A percentile compares a stretch with the other conserved stretches of the same genome.
phyloP scores from a whole-genome alignment of 2,113 vertebrate species.

The Notarius lentiginosus region DNA sequence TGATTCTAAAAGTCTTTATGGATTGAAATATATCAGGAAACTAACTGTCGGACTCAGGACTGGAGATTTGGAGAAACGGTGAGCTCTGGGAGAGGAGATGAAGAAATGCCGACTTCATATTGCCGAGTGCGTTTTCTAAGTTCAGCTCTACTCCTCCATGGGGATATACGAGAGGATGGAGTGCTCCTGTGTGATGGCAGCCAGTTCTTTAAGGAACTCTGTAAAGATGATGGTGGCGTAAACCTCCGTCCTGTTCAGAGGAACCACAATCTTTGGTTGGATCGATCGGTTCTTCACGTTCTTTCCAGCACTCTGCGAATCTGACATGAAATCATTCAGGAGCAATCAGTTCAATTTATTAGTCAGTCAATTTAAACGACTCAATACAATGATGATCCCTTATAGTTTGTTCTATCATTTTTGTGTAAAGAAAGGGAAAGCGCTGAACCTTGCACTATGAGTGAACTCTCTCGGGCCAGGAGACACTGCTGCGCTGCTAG shows the following conservation, averaged over 20 bases:
- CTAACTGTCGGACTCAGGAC: neutral
- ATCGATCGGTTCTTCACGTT: constrained; percentile 67
- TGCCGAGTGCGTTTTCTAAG: neutral
- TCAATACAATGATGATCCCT: neutral
- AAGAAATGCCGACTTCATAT: neutral
- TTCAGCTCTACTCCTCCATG: constrained; percentile 75
- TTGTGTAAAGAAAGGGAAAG: neutral
- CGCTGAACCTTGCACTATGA: constrained; percentile 60
- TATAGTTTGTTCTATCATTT: neutral
- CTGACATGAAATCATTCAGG: constrained; percentile 48
- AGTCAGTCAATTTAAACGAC: neutral
- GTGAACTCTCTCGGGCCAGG: constrained; percentile 80
- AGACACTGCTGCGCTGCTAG: constrained; percentile 89
- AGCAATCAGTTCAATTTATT: neutral
- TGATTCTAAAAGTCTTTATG: neutral
- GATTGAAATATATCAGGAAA: neutral
- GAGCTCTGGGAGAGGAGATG: neutral
- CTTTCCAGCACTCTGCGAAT: constrained; percentile 56
- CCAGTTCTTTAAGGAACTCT: constrained; percentile 96
- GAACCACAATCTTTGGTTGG: constrained; percentile 74
- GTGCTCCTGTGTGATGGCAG: constrained; percentile 93
- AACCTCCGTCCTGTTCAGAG: constrained; percentile 78
- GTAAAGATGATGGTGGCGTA: constrained; percentile 90
- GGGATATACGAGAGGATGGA: constrained; percentile 85
- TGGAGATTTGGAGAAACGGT: neutral